Conservation (phyloP, 2,113 vertebrate species). For the Bostrychus sinensis region DNA sequence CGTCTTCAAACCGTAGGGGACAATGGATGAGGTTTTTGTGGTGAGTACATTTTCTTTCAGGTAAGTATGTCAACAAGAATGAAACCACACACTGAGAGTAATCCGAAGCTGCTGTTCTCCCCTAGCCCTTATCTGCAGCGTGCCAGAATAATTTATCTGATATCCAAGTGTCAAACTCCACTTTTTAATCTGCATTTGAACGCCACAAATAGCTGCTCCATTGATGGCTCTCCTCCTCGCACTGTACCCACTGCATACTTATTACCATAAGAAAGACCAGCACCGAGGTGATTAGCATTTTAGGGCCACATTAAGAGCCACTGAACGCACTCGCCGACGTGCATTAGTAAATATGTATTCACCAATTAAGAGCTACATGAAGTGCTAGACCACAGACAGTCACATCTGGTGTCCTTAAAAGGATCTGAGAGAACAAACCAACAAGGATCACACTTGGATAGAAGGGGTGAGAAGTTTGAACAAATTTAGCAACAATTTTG, state of each 20-base stretch:
- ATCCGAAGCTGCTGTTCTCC: constrained; percentile 28
- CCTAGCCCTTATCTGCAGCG: constrained; percentile 22
- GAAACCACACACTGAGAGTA: constrained; percentile 36
- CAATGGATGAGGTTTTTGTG: constrained; percentile 4
- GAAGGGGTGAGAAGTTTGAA: neutral
- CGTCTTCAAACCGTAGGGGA: neutral
- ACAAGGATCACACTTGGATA: neutral
- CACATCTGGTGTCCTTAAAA: constrained; percentile 8
- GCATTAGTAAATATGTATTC: constrained; percentile 34
- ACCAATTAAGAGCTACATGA: constrained; percentile 21
- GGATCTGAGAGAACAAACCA: constrained; percentile 11
- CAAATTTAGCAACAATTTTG: neutral
- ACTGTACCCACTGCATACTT: constrained; percentile 32
- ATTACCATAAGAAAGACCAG: constrained; percentile 53
- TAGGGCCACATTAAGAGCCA: constrained; percentile 51
- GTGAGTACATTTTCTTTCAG: constrained; percentile 25
- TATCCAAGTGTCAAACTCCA: constrained; percentile 43
- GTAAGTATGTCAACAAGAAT: constrained; percentile 37
- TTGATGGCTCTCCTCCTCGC: constrained; percentile 55
- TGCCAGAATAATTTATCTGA: constrained; percentile 47
- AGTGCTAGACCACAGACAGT: neutral
- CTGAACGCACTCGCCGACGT: constrained; percentile 45
- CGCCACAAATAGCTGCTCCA: constrained; percentile 40
- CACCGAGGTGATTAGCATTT: constrained; percentile 53
- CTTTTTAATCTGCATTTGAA: constrained; percentile 57